phyloP scores from a whole-genome alignment of 2,113 vertebrate species.

The Silurus glanis region DNA sequence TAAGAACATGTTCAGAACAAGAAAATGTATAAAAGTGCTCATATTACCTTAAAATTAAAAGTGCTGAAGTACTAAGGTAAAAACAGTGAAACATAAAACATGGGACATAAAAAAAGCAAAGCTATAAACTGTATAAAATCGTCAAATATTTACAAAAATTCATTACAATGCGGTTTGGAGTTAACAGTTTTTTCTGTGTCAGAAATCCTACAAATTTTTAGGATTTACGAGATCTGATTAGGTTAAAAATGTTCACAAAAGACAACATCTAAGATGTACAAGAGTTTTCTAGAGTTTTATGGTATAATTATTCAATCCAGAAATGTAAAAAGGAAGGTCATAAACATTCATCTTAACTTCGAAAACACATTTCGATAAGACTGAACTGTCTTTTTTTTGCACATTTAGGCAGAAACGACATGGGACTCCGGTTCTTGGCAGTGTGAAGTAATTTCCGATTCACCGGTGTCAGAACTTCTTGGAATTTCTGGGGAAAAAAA shows the following conservation, averaged over 20 bases:
- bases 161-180: no score
- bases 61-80: background rate
- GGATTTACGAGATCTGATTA: background rate
- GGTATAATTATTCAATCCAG: background rate
- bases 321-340: background rate
- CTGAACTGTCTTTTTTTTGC: background rate
- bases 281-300: background rate
- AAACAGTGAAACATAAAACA: background rate
- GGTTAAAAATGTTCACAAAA: background rate
- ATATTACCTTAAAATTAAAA: background rate
- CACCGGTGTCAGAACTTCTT: background rate
- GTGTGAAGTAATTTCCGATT: background rate
- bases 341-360: background rate
- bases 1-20: background rate
- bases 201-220: background rate
- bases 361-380: background rate
- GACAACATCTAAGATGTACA: background rate
- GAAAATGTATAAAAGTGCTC: background rate
- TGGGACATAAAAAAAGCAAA: background rate
- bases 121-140: background rate
- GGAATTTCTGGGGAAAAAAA: background rate
- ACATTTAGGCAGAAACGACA: background rate
- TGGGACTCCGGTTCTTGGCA: background rate
- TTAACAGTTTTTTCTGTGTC: no score
- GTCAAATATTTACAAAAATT: background rate